Evolutionary conservation across 2,113 vertebrate genomes (phyloP).

Genomic region (Falcunculus frontatus): DNA sequence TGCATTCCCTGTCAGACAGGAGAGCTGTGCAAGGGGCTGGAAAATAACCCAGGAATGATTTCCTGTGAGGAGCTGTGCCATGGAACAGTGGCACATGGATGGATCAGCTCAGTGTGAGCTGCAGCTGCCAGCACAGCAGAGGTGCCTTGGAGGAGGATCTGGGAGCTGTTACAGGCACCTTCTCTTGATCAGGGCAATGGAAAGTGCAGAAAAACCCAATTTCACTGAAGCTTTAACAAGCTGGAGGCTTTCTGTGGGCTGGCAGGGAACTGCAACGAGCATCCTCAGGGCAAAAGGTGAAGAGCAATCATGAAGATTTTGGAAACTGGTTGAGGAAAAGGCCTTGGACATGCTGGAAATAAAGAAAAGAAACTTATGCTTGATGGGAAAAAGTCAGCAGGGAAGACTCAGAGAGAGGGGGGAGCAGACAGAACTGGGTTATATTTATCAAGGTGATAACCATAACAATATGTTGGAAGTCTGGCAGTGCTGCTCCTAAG

Average conservation of each 20-base stretch:
- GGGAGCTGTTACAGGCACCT: background rate
- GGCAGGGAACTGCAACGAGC: background rate
- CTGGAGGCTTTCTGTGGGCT: background rate
- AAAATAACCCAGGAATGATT: background rate
- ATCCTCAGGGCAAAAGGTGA: background rate
- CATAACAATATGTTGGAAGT: slow-evolving; percentile 26
- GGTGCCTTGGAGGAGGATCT: background rate
- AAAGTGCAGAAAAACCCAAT: background rate
- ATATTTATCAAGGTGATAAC: slow-evolving; percentile 43
- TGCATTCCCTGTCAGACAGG: background rate
- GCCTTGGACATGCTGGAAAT: background rate
- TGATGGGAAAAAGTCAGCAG: background rate
- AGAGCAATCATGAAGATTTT: background rate
- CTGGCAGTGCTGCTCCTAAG: background rate
- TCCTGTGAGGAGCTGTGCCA: background rate
- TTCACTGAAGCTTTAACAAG: background rate
- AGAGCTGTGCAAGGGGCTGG: background rate
- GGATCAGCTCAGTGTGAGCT: background rate
- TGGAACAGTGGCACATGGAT: accelerated
- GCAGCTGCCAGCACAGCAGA: background rate
- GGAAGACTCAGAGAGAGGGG: background rate
- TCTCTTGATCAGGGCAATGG: background rate
- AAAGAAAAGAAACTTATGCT: background rate
- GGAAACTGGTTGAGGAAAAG: background rate
- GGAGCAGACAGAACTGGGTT: slow-evolving; percentile 4